Evolutionary conservation across 2,797 vertebrate genomes (phyloP).

Genomic region (Scarus forsteni): DNA sequence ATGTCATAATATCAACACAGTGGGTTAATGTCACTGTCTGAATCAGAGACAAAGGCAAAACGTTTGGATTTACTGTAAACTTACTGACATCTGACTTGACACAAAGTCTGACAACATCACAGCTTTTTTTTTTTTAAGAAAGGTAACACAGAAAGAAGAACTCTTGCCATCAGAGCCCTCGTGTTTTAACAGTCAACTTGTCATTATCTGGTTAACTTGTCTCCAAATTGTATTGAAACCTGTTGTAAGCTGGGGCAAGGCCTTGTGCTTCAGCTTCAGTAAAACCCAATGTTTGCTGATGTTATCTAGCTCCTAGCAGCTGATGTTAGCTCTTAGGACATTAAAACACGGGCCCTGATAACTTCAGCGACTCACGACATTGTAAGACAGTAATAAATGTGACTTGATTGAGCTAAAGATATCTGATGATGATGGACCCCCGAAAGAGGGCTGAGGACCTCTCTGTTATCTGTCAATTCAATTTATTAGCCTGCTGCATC

Average conservation of each 20-base stretch:
- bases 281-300: constrained; percentile 50
- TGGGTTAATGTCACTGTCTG: constrained; percentile 14
- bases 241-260: constrained; percentile 57
- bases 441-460: constrained; percentile 1
- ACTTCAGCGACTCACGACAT: not conserved
- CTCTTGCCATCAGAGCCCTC: too few relatives aligned
- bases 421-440: constrained; percentile 13
- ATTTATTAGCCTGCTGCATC: constrained; percentile 24
- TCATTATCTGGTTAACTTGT: constrained; percentile 16
- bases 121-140: constrained; percentile 1
- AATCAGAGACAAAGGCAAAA: constrained; percentile 6
- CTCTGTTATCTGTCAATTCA: constrained; percentile 9
- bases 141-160: not conserved
- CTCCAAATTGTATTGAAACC: constrained; percentile 35
- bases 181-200: too few relatives aligned
- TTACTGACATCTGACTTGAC: constrained; percentile 34
- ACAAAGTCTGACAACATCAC: not conserved
- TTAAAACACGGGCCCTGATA: constrained; percentile 23
- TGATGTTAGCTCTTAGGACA: constrained; percentile 20
- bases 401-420: not conserved
- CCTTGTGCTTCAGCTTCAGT: constrained; percentile 47
- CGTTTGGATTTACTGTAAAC: constrained; percentile 43
- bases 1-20: constrained; percentile 33
- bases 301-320: constrained; percentile 54
- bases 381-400: not conserved